Conservation (phyloP, 2,113 vertebrate genomes). For the Psammodynastes pulverulentus region DNA sequence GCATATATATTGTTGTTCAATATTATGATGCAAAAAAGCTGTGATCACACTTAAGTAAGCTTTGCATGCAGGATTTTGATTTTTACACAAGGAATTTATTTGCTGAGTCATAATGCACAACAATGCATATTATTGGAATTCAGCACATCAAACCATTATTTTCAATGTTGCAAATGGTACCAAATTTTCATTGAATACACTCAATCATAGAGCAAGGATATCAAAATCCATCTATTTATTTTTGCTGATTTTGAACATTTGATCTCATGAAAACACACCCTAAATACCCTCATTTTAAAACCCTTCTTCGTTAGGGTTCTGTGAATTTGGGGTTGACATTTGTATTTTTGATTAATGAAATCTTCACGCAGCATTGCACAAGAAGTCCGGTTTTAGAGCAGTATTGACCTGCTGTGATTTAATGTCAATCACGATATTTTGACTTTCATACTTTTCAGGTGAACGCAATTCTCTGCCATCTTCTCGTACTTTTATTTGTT, state of each 20-base stretch:
- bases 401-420: not conserved
- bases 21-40: not conserved
- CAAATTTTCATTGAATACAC: not conserved
- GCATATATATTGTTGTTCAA: not conserved
- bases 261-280: not conserved
- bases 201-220: not conserved
- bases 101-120: not conserved
- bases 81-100: not conserved
- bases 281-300: not conserved
- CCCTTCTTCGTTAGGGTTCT: not conserved
- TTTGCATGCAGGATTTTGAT: not conserved
- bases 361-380: slow-evolving; percentile 1
- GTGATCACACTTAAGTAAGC: no score
- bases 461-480: not conserved
- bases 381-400: not conserved
- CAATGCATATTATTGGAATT: not conserved
- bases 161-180: not conserved
- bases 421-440: not conserved
- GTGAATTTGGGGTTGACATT: not conserved
- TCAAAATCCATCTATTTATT: slow-evolving; percentile 1
- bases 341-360: not conserved
- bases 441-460: not conserved
- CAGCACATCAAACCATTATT: not conserved
- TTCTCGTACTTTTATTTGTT: not conserved
- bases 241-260: slow-evolving; percentile 3